Evolutionary conservation across 1,140 invertebrate genomes (phyloP).

Genomic region (Phymastichus coffea): DNA sequence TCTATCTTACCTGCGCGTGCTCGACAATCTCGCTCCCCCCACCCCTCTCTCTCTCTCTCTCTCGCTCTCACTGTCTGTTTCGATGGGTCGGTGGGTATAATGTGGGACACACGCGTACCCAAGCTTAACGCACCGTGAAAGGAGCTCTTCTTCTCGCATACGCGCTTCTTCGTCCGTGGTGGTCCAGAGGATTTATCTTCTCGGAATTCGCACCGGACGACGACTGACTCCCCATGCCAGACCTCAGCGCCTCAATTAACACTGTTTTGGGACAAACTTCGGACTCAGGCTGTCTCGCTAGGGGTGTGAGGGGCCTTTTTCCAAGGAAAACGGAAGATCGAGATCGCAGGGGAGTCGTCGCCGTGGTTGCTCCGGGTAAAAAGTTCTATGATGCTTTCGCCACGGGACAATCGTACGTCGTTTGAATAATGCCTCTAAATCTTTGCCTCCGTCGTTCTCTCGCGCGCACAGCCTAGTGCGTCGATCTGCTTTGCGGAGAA

Average conservation of each 20-base stretch:
- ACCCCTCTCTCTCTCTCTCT: background rate
- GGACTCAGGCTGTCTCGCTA: too few relatives aligned
- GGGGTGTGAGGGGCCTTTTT: too few relatives aligned
- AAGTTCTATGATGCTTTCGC: background rate
- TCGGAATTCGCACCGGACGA: constrained; percentile 4
- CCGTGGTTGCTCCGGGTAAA: too few relatives aligned
- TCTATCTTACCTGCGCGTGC: constrained; percentile 14
- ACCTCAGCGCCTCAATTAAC: constrained; percentile 22
- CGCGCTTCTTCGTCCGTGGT: background rate
- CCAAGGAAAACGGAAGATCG: too few relatives aligned
- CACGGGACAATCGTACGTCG: too few relatives aligned
- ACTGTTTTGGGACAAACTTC: constrained; percentile 13
- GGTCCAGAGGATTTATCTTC: constrained; percentile 20
- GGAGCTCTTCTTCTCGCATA: constrained; percentile 8
- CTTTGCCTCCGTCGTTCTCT: too few relatives aligned
- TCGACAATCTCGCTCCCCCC: constrained; percentile 23
- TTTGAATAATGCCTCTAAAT: too few relatives aligned
- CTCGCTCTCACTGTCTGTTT: background rate
- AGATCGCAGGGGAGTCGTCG: too few relatives aligned
- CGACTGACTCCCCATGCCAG: too few relatives aligned
- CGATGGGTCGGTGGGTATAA: too few relatives aligned
- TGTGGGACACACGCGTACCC: too few relatives aligned
- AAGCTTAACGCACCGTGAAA: constrained; percentile 47
- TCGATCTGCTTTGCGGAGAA: background rate
- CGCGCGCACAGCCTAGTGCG: too few relatives aligned